These are phyloP conservation scores for Sminthurinus aureus DNA, from an alignment of 2,888 invertebrate genomes.

Conservation along the genomic window DNA sequence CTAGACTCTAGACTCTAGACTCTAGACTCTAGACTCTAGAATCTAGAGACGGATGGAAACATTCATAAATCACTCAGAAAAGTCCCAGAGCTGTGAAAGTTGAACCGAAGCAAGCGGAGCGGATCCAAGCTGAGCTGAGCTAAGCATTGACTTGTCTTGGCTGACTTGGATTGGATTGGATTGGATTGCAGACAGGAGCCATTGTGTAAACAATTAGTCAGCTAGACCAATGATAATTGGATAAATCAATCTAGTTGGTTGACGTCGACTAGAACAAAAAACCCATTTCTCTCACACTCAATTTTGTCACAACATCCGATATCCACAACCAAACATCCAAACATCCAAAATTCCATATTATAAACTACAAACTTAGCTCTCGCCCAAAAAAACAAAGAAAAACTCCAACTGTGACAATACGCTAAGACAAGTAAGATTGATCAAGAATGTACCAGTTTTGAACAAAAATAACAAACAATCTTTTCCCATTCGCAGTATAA, in stretches of 20 bases:
- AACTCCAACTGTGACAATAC: neutral
- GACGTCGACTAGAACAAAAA: constrained; percentile 15
- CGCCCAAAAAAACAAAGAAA: neutral
- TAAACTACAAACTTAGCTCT: neutral
- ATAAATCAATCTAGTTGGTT: constrained; percentile 46
- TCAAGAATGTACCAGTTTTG: neutral
- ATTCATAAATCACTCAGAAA: constrained; percentile 26
- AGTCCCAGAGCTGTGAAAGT: neutral
- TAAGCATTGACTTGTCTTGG: too few relatives aligned
- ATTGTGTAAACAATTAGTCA: constrained; percentile 46
- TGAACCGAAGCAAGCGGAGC: too few relatives aligned
- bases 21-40: too few relatives aligned
- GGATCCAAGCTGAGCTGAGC: too few relatives aligned
- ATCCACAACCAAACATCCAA: neutral
- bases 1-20: too few relatives aligned
- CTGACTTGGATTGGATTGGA: too few relatives aligned
- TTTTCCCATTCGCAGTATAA: too few relatives aligned
- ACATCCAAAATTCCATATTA: too few relatives aligned
- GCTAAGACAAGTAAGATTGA: neutral
- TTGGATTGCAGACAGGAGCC: neutral
- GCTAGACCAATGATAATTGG: constrained; percentile 44
- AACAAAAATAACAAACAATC: too few relatives aligned
- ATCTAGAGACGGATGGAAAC: neutral
- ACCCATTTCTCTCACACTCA: constrained; percentile 26
- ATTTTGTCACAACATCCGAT: constrained; percentile 15